Evolutionary conservation across 2,113 vertebrate genomes (phyloP).

Genomic region (Petrocephalus zakoni): DNA sequence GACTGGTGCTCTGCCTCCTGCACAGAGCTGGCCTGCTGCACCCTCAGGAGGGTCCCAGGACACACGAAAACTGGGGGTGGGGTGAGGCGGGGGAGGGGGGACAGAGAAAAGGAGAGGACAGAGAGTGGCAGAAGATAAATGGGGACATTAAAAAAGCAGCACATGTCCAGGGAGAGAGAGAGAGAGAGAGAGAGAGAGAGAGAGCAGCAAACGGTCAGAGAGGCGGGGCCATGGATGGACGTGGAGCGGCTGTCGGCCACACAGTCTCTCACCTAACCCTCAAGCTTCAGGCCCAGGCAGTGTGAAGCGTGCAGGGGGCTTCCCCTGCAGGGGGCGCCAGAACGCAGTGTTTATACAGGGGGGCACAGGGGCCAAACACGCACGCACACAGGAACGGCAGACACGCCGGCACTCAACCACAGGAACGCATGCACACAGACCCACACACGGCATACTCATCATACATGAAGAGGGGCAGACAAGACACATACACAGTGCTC

Average conservation of each 20-base stretch:
- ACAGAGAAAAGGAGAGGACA: conserved; percentile 48
- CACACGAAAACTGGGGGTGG: conserved; percentile 82
- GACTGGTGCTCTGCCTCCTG: conserved; percentile 87
- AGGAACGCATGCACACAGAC: neutral
- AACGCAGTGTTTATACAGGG: neutral
- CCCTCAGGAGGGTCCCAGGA: conserved; percentile 78
- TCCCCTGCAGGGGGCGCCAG: neutral
- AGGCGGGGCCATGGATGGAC: conserved; percentile 2
- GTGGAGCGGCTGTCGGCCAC: neutral
- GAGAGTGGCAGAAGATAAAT: conserved; percentile 7
- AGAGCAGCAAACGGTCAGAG: neutral
- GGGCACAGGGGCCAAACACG: neutral
- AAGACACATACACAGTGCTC: neutral
- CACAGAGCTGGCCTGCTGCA: conserved; percentile 75
- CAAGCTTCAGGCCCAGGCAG: conserved; percentile 7
- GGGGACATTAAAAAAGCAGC: neutral
- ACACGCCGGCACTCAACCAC: neutral
- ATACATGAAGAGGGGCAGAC: neutral
- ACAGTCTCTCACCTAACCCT: conserved; percentile 11
- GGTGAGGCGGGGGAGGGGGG: conserved; percentile 26
- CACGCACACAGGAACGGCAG: neutral
- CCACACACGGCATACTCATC: neutral
- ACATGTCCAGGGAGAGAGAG: neutral
- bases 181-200: neutral
- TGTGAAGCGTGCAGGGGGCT: neutral